A percentile compares a stretch with the other conserved stretches of the same genome.
These are phyloP conservation scores for Aricia agestis DNA, from an alignment of 1,140 invertebrate genomes.

Conservation along the genomic window DNA sequence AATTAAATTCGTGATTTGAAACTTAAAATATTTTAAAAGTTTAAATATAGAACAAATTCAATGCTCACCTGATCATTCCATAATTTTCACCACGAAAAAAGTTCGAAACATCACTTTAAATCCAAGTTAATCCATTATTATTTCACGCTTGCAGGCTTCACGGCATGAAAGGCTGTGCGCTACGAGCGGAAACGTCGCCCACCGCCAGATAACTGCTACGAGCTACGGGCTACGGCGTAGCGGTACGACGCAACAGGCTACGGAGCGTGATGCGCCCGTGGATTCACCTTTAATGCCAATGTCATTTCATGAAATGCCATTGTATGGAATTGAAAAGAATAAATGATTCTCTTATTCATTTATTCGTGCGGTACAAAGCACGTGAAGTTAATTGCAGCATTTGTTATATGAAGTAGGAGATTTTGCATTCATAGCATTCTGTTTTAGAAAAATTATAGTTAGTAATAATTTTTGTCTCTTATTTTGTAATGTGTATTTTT, in stretches of 20 bases:
- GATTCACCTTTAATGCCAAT: conserved; percentile 11
- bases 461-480: too few species aligned
- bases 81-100: neutral
- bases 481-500: too few species aligned
- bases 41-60: neutral
- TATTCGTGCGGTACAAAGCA: neutral
- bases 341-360: neutral
- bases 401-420: neutral
- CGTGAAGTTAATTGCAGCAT: neutral
- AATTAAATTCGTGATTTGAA: too few species aligned
- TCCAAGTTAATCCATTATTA: conserved; percentile 10
- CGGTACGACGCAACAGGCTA: conserved; percentile 45
- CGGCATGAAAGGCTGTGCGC: conserved; percentile 19
- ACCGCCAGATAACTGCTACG: conserved; percentile 39
- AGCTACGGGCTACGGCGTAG: conserved; percentile 48
- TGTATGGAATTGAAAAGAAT: neutral
- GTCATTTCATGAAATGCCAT: conserved; percentile 9
- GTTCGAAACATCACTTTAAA: conserved; percentile 11
- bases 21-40: neutral
- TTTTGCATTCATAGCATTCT: neutral
- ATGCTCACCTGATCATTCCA: neutral
- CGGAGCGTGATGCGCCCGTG: conserved; percentile 20
- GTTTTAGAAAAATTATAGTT: too few species aligned
- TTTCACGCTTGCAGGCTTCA: neutral
- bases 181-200: conserved; percentile 42